Base-by-base conservation (phyloP, 2,797 vertebrate genomes). In the Podarcis lilfordi region DNA sequence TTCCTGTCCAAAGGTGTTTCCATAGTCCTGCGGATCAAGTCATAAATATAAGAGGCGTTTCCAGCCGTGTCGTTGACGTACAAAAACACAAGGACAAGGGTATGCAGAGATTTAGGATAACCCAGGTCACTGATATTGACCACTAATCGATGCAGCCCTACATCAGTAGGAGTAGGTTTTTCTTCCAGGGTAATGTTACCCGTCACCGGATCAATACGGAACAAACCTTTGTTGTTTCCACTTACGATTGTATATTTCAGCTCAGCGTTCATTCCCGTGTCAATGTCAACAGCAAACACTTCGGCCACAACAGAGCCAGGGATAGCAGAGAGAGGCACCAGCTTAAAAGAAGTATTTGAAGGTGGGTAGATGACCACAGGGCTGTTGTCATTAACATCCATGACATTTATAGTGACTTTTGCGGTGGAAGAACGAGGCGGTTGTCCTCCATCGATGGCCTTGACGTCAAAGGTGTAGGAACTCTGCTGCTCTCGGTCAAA, bases 391-490 rank as follows among this genome's bases (percentile, higher is more conserved):
- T 99, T 99, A 90, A 99, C 99, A 90, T 99, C 99, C 88, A 99
- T 99, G 94, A 99, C 98, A 17, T 99, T 99, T 96, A 99, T 99
- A 75, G 99, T 99, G 88, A 99, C 99, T 97, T 99, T 99, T 1
- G 99, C 99, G 1, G 98, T 98, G 17, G 99, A 99, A 86, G 98
- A 99, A 75, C 98, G 98, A 23, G 98, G 97, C 5, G 98, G 98
- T 79, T 98, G 98, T 43, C 99, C 99, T 40, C 98, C 98, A 94
- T 99, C 99, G 43, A 99, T 97, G 32, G 99, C 99, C 95, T 98
- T 98, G 88, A 99, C 98, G 78, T 99, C 98, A 90, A 99, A 99
- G 1, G 99, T 99, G 93, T 99, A 99, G 88, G 99, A 99, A 96
- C 98, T 99, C 96, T 99, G 99, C 88, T 99, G 99, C 92, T 99